Evolutionary conservation across 2,888 invertebrate species (phyloP).

Genomic region (Brachyptera risi): DNA sequence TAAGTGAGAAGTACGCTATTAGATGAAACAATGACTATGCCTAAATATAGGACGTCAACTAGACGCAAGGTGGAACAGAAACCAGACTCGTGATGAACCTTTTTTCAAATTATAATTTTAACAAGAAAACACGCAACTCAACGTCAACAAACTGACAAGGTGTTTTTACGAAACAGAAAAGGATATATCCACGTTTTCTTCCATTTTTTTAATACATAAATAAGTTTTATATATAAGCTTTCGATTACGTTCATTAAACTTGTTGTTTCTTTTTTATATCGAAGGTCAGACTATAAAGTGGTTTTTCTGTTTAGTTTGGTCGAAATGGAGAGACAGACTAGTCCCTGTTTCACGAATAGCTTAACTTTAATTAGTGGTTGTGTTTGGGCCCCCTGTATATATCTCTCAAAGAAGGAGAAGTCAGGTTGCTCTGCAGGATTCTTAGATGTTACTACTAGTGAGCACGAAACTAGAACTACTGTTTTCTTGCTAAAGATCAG

Average conservation of each 20-base stretch:
- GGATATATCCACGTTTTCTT: background rate
- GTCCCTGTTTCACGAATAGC: background rate
- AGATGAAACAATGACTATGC: too few species aligned
- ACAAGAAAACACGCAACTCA: background rate
- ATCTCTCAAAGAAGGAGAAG: too few species aligned
- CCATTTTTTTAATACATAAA: too few species aligned
- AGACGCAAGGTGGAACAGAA: background rate
- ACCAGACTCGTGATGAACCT: background rate
- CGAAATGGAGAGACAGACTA: background rate
- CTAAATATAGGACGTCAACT: too few species aligned
- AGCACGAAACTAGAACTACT: too few species aligned
- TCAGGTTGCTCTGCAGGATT: too few species aligned
- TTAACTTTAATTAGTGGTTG: constrained; percentile 1
- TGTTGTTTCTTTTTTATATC: background rate
- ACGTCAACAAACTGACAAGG: background rate
- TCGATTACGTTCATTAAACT: background rate
- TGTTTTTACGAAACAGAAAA: too few species aligned
- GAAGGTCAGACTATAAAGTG: background rate
- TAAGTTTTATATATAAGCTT: too few species aligned
- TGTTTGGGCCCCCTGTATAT: constrained; percentile 1
- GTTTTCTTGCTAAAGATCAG: too few species aligned
- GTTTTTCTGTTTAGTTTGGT: background rate
- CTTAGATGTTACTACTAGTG: too few species aligned
- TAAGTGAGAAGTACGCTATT: too few species aligned
- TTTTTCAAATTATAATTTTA: background rate